Percentiles rank a stretch among this genome's conserved stretches.
phyloP scores from a whole-genome alignment of 2,888 invertebrate genomes.

The Acanthosepion esculentum region DNA sequence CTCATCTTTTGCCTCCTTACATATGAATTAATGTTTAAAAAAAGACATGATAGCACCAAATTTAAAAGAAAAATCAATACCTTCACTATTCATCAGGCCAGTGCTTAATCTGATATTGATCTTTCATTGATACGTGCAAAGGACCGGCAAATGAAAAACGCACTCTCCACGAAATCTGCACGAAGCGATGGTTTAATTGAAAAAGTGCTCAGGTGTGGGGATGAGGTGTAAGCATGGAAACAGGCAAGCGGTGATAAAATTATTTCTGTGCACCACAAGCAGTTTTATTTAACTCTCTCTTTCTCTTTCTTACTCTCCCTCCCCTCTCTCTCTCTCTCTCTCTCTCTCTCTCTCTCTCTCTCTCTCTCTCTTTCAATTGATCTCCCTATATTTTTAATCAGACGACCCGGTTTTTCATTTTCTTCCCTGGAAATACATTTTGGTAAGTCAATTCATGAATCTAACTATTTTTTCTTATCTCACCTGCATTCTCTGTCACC shows the following conservation, averaged over 20 bases:
- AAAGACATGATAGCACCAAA: background rate
- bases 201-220: background rate
- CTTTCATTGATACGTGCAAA: slow-evolving; percentile 16
- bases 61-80: background rate
- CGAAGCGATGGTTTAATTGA: background rate
- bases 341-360: background rate
- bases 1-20: background rate
- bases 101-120: background rate
- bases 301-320: background rate
- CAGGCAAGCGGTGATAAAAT: background rate
- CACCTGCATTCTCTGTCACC: too few relatives aligned
- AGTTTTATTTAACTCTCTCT: background rate
- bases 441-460: background rate
- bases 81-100: background rate
- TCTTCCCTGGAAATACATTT: background rate
- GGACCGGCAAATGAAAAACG: background rate
- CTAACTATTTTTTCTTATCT: background rate
- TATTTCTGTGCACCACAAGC: background rate
- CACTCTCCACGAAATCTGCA: background rate
- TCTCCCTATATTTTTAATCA: background rate
- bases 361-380: background rate
- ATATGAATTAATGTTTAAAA: background rate
- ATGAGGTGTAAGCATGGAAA: background rate
- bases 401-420: background rate
- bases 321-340: background rate